Conservation (phyloP, 2,797 vertebrate genomes). For the Falco berigora region DNA sequence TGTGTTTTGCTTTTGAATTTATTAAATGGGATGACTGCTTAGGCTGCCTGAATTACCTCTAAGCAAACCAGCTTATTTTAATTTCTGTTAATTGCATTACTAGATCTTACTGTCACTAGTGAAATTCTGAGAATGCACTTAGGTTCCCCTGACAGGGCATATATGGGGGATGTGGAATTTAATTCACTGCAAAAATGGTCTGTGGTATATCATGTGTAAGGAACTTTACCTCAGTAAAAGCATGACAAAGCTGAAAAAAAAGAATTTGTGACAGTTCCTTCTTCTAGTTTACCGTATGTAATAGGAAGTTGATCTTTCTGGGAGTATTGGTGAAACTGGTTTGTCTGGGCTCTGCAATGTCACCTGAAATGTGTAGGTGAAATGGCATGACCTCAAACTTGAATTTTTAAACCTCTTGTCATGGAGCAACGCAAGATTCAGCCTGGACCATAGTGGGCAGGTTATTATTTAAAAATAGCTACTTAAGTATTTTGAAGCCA, state of each 20-base stretch:
- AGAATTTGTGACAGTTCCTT: not conserved
- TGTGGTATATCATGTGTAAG: not conserved
- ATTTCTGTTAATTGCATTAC: not conserved
- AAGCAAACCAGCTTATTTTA: not conserved
- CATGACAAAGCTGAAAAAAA: not conserved
- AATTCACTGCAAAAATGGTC: not conserved
- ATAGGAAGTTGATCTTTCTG: slow-evolving; percentile 15
- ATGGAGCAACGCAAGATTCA: not conserved
- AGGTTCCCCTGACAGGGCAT: not conserved
- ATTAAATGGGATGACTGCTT: not conserved
- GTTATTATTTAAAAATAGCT: not conserved
- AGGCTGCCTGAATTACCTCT: not conserved
- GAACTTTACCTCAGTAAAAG: not conserved
- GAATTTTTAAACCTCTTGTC: not conserved
- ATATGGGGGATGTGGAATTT: not conserved
- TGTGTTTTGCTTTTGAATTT: not conserved
- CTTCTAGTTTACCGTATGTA: not conserved
- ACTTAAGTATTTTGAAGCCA: not conserved
- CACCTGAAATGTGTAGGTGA: not conserved
- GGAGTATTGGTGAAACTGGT: slow-evolving; percentile 12
- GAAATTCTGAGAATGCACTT: not conserved
- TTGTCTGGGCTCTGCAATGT: slow-evolving; percentile 6
- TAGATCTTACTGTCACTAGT: not conserved
- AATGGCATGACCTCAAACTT: not conserved
- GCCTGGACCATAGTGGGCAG: not conserved